Evolutionary conservation across 2,797 vertebrate genomes (phyloP), one percentile per base, ranked within the genome.

Genomic region (Octomys mimax): DNA sequence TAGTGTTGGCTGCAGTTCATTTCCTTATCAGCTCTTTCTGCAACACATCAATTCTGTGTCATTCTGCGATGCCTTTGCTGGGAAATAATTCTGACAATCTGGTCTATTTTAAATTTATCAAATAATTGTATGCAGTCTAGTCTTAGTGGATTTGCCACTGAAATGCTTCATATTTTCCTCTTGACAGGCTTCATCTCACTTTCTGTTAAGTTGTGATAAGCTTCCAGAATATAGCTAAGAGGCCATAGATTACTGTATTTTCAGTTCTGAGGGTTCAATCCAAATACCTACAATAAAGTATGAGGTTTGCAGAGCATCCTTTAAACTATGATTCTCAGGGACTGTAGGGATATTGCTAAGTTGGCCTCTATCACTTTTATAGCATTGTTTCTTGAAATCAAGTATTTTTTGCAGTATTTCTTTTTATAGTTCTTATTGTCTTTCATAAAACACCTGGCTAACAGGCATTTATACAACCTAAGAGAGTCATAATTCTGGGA

Each of bases 141-240:
- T 86, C 31, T 87, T 91, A 54, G 80, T 87, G 59, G 71, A 39
- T 84, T 96, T 96, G 90, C 77, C 36, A 85, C 42, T 84, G 31
- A 97, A 91, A 93, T 89, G 18, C 26, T 87, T 57, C 28, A 24
- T 84, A 81, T 94, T 96, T 96, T 90, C 61, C 80, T 71, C 36
- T 71, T 94, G 93, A 96, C 94, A 95, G 89, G 73, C 36, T 96
- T 96, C 85, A 79, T 90, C 86, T 94, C 91, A 80, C 73, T 94
- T 81, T 95, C 93, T 96, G 93, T 94, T 95, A 93, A 94, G 87
- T 93, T 87, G 84, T 96, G 92, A 97, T 97, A 96, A 96, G 93
- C 66, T 85, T 61, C 33, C 36, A 12, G 66, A 39, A 26, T 88
- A 79, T 92, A 79, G n/a, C 77, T 85, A 89, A 96, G 94, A 95